Evolutionary conservation across 2,797 vertebrate genomes (phyloP).

Genomic region (Myiotriccus ornatus): DNA sequence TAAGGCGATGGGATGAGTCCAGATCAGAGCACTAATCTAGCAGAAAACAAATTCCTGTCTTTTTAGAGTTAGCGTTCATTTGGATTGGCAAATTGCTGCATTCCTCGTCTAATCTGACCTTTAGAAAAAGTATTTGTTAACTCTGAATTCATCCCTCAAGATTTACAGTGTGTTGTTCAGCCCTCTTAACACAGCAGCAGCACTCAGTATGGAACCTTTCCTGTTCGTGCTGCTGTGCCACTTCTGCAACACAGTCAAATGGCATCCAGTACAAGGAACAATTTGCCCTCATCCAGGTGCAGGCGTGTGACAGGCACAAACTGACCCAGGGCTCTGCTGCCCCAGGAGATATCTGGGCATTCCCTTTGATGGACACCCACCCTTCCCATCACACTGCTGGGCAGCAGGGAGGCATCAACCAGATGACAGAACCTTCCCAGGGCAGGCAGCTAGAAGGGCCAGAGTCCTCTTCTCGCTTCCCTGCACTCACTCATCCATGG

Average conservation of each 20-base stretch:
- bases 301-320: background rate
- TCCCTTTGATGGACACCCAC: background rate
- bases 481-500: background rate
- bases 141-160: constrained; percentile 9
- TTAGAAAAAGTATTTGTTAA: constrained; percentile 36
- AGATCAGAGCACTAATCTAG: constrained; percentile 5
- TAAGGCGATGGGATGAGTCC: background rate
- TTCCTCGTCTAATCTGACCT: constrained; percentile 55
- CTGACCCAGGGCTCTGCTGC: background rate
- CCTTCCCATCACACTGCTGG: rapidly evolving
- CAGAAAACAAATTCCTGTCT: constrained; percentile 41
- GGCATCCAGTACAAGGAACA: background rate
- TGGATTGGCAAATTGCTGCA: constrained; percentile 35
- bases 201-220: background rate
- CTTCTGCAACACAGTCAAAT: background rate
- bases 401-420: background rate
- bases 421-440: background rate
- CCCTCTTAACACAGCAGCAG: background rate
- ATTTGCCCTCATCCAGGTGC: background rate
- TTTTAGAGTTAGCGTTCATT: constrained; percentile 28
- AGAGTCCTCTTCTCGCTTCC: background rate
- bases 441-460: background rate
- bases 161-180: background rate
- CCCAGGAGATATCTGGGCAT: background rate
- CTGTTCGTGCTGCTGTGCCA: background rate